These are phyloP conservation scores for Menidia menidia DNA, from an alignment of 2,797 vertebrate species.

Conservation along the genomic window DNA sequence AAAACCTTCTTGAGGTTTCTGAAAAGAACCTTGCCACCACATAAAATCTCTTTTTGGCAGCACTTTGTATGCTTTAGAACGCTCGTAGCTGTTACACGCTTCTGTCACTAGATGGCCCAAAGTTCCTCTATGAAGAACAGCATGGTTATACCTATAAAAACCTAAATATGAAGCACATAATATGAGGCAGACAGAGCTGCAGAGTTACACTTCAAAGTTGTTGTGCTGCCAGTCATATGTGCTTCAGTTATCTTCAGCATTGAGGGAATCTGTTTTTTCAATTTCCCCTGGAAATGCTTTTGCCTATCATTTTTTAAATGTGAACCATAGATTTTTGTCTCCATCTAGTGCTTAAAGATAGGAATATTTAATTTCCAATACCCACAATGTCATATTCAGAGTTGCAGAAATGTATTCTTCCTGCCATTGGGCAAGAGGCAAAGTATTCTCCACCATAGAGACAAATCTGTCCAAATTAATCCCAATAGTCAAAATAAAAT, in stretches of 20 bases:
- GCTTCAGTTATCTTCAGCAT: neutral
- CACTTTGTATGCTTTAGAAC: neutral
- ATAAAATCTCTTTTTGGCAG: neutral
- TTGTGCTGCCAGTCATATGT: neutral
- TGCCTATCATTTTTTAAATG: neutral
- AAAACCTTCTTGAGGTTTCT: no score
- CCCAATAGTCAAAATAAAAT: no score
- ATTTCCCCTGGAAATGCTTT: neutral
- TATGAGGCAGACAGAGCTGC: neutral
- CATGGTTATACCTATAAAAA: no score
- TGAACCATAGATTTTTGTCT: constrained; percentile 19
- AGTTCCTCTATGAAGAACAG: no score
- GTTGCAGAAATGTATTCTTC: no score
- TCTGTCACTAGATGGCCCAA: constrained; percentile 62
- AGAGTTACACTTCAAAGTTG: neutral
- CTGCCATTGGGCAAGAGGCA: no score
- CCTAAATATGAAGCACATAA: no score
- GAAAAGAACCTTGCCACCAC: no score
- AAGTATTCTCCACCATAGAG: no score
- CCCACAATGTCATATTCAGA: no score
- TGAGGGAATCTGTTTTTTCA: neutral
- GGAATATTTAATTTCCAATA: no score
- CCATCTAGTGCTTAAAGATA: constrained; percentile 20
- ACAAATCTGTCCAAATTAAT: no score
- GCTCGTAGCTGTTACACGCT: constrained; percentile 1